A percentile compares a stretch with the other conserved stretches of the same genome.
These are phyloP conservation scores for Rhagophthalmus giganteus DNA, from an alignment of 2,888 invertebrate species.

Conservation along the genomic window DNA sequence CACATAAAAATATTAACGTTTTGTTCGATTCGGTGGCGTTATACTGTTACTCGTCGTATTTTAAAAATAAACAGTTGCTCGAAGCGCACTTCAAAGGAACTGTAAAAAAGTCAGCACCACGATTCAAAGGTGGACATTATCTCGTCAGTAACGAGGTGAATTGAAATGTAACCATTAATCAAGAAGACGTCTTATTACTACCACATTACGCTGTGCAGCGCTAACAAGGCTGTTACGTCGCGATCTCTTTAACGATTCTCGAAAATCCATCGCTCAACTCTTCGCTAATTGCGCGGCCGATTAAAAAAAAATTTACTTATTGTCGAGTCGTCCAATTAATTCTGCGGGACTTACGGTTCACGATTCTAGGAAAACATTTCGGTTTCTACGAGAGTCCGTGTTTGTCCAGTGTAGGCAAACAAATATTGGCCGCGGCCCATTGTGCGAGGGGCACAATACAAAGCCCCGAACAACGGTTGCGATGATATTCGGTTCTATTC, in stretches of 20 bases:
- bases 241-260: slow-evolving; percentile 38
- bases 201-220: slow-evolving; percentile 49
- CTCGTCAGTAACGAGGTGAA: slow-evolving; percentile 41
- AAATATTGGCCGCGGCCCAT: slow-evolving; percentile 32
- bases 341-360: too few species aligned
- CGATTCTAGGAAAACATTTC: too few species aligned
- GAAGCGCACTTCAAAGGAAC: background rate
- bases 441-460: slow-evolving; percentile 19
- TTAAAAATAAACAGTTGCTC: slow-evolving; percentile 2
- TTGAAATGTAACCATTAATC: slow-evolving; percentile 54
- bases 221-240: slow-evolving; percentile 48
- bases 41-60: too few species aligned
- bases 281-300: slow-evolving; percentile 24
- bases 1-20: too few species aligned
- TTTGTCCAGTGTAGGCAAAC: slow-evolving; percentile 28
- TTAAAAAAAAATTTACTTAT: slow-evolving; percentile 4
- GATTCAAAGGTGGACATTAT: slow-evolving; percentile 7
- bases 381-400: slow-evolving; percentile 6
- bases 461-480: slow-evolving; percentile 21
- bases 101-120: background rate
- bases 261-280: slow-evolving; percentile 23
- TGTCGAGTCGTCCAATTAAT: too few species aligned
- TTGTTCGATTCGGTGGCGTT: too few species aligned
- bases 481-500: slow-evolving; percentile 18
- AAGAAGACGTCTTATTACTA: slow-evolving; percentile 52